These are phyloP conservation scores for Enteromius anoplus DNA, from an alignment of 2,797 vertebrate genomes.

Conservation along the genomic window DNA sequence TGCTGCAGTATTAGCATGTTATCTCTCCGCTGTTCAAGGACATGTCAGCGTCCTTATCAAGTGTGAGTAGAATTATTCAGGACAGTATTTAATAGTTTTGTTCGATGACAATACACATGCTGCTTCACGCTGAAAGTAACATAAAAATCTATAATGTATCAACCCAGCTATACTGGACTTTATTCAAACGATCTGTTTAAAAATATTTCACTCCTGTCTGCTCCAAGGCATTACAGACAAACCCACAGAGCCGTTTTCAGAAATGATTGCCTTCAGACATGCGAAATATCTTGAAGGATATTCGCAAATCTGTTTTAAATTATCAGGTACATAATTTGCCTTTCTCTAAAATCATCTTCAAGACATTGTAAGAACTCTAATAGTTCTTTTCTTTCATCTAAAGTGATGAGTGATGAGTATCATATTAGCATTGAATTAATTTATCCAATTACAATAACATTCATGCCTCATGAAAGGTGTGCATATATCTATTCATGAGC, in stretches of 20 bases:
- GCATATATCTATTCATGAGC: conserved; percentile 23
- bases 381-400: not conserved
- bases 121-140: not conserved
- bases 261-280: conserved; percentile 6
- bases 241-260: not conserved
- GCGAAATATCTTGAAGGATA: not conserved
- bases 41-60: not conserved
- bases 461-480: not conserved
- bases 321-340: conserved; percentile 16
- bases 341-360: not conserved
- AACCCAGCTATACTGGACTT: not conserved
- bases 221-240: not conserved
- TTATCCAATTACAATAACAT: conserved; percentile 17
- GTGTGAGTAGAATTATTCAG: conserved; percentile 3
- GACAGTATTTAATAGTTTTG: not conserved
- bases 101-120: not conserved
- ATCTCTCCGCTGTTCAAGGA: not conserved
- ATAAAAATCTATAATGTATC: not conserved
- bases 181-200: not conserved
- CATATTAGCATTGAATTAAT: conserved; percentile 31
- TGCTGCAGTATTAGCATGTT: not conserved
- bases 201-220: not conserved
- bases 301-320: conserved; percentile 13
- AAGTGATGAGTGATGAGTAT: conserved; percentile 18
- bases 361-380: not conserved